phyloP scores from a whole-genome alignment of 1,140 invertebrate species.

The Plutomurus gul region DNA sequence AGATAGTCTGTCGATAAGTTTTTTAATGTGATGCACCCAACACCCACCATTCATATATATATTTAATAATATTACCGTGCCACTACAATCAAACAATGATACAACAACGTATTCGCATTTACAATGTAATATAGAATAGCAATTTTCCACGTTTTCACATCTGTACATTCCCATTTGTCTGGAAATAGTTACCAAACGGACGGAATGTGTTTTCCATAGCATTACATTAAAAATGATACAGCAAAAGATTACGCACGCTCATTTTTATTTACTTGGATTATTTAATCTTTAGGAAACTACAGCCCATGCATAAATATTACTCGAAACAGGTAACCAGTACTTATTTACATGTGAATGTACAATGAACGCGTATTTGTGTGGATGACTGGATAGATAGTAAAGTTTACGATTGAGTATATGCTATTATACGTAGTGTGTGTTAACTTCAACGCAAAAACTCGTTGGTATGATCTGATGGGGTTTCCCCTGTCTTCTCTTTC shows the following conservation, averaged over 20 bases:
- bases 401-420: background rate
- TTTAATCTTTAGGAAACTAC: background rate
- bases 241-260: background rate
- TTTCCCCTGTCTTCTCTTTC: conserved; percentile 29
- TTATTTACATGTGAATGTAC: too few species aligned
- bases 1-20: conserved; percentile 12
- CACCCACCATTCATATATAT: background rate
- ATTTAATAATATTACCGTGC: background rate
- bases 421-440: background rate
- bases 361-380: too few species aligned
- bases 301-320: background rate
- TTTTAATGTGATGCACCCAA: background rate
- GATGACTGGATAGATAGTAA: too few species aligned
- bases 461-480: conserved; percentile 12
- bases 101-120: too few species aligned
- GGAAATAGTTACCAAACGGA: background rate
- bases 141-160: too few species aligned
- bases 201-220: background rate
- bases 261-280: background rate
- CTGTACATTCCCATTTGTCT: background rate
- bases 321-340: background rate
- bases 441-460: background rate
- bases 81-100: too few species aligned
- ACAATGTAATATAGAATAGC: too few species aligned
- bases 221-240: background rate